These are phyloP conservation scores for Strix aluco DNA, from an alignment of 2,113 vertebrate species.

Conservation along the genomic window DNA sequence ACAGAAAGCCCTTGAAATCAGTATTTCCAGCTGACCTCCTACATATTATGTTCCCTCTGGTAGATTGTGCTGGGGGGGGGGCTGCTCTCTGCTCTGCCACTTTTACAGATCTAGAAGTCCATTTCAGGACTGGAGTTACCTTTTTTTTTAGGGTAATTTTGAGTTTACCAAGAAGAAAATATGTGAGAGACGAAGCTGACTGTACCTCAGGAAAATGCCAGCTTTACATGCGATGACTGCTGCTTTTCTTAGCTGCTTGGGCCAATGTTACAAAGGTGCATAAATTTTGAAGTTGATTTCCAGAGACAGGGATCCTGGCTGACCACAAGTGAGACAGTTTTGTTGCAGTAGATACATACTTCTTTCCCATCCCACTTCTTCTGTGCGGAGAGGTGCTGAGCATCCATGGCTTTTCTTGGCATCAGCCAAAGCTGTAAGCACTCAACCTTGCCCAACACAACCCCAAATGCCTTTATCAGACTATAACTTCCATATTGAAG, in stretches of 20 bases:
- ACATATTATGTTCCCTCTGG: not conserved
- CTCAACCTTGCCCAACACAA: not conserved
- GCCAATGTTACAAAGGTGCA: not conserved
- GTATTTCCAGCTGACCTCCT: not conserved
- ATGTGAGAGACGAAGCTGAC: not conserved
- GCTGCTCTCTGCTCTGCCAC: not conserved
- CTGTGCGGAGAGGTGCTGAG: not conserved
- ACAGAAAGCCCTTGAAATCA: slow-evolving; percentile 1
- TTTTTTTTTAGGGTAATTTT: not conserved
- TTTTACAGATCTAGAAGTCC: not conserved
- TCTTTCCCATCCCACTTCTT: not conserved
- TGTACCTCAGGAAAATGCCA: not conserved
- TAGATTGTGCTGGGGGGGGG: not conserved
- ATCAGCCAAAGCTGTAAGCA: not conserved
- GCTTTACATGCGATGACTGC: not conserved
- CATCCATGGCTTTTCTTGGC: not conserved
- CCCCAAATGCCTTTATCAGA: not conserved
- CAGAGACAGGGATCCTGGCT: not conserved
- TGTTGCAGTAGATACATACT: not conserved
- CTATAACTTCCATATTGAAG: not conserved
- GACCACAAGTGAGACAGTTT: not conserved
- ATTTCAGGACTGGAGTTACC: not conserved
- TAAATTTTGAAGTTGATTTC: not conserved
- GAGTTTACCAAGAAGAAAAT: not conserved
- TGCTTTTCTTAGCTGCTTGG: not conserved